These are phyloP conservation scores for Odontophorus gujanensis DNA, from an alignment of 2,113 vertebrate species.

Conservation along the genomic window DNA sequence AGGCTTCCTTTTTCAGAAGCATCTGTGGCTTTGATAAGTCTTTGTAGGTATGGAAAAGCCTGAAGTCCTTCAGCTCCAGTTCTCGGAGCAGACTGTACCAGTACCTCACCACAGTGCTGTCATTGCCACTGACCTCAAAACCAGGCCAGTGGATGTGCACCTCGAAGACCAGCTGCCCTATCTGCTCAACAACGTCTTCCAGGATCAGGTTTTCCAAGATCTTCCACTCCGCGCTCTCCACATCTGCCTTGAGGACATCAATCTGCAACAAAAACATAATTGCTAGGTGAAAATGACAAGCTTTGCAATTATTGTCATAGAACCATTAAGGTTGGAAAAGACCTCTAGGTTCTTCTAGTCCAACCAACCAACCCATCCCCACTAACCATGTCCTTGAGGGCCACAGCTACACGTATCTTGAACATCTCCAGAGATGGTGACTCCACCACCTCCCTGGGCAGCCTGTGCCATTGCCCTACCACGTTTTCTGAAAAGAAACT, in stretches of 20 bases:
- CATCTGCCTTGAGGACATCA: slow-evolving; percentile 91
- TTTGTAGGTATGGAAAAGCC: slow-evolving; percentile 88
- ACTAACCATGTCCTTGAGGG: too few species aligned
- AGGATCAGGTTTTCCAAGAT: slow-evolving; percentile 94
- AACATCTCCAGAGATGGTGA: too few species aligned
- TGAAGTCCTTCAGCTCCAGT: slow-evolving; percentile 87
- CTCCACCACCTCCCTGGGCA: too few species aligned
- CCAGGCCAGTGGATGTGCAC: slow-evolving; percentile 96
- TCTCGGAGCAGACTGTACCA: slow-evolving; percentile 97
- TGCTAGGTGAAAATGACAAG: background rate
- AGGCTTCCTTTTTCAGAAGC: slow-evolving; percentile 88
- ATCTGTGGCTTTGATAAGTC: slow-evolving; percentile 85
- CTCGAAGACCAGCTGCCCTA: slow-evolving; percentile 92
- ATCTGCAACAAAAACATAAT: slow-evolving; percentile 78
- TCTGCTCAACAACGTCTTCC: slow-evolving; percentile 88
- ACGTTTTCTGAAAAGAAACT: too few species aligned
- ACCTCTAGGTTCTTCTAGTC: too few species aligned
- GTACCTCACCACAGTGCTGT: slow-evolving; percentile 89
- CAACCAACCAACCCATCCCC: too few species aligned
- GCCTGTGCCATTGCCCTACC: too few species aligned
- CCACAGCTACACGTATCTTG: too few species aligned
- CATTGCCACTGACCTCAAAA: slow-evolving; percentile 92
- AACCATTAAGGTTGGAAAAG: too few species aligned
- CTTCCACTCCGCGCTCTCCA: slow-evolving; percentile 98
- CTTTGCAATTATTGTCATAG: background rate